Percentiles rank a stretch among this genome's conserved stretches.
These are phyloP conservation scores for Drosophila subquinaria DNA, from an alignment of 2,888 invertebrate species.

Conservation along the genomic window DNA sequence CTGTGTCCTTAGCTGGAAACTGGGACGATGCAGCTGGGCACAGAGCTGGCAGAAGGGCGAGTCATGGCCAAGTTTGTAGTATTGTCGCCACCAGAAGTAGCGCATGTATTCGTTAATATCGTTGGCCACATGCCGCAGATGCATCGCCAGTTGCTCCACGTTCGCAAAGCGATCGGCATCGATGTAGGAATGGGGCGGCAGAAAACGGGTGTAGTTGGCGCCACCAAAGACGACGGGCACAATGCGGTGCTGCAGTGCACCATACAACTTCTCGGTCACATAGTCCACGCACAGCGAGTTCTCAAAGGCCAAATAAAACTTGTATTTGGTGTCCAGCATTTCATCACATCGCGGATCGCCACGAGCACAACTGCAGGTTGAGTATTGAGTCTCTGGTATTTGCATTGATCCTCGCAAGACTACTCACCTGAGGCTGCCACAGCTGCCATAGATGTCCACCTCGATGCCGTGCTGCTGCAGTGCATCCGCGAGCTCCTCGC, in stretches of 20 bases:
- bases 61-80: slow-evolving; percentile 85
- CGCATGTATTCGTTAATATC: slow-evolving; percentile 88
- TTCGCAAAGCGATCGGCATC: slow-evolving; percentile 88
- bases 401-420: neutral
- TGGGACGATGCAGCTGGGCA: slow-evolving; percentile 74
- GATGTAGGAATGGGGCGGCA: slow-evolving; percentile 89
- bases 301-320: slow-evolving; percentile 90
- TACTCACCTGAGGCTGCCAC: slow-evolving; percentile 86
- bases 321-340: slow-evolving; percentile 87
- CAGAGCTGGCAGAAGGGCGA: slow-evolving; percentile 83
- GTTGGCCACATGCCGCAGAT: slow-evolving; percentile 85
- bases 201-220: slow-evolving; percentile 87
- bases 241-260: slow-evolving; percentile 83
- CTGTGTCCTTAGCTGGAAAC: slow-evolving; percentile 66
- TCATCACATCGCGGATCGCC: slow-evolving; percentile 81
- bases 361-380: slow-evolving; percentile 72
- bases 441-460: slow-evolving; percentile 89
- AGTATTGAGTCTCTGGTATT: slow-evolving; percentile 2
- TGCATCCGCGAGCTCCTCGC: slow-evolving; percentile 85
- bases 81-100: slow-evolving; percentile 89
- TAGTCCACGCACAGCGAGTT: slow-evolving; percentile 90
- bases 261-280: slow-evolving; percentile 88
- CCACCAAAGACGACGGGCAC: slow-evolving; percentile 90
- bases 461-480: slow-evolving; percentile 86
- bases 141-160: slow-evolving; percentile 87